phyloP scores from a whole-genome alignment of 2,888 invertebrate species.

The Spodoptera exigua region DNA sequence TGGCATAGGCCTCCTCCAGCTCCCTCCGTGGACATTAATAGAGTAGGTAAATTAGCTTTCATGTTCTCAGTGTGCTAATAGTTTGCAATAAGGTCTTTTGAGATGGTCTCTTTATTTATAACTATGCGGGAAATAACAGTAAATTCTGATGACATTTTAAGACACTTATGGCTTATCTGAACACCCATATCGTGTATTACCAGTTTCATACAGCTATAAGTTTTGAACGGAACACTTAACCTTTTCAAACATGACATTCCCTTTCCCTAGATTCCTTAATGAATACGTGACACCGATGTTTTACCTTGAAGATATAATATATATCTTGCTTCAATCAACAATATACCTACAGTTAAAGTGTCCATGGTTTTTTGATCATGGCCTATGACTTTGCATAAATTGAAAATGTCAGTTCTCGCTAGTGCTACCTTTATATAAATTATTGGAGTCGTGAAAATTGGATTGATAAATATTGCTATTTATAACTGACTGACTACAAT shows the following conservation, averaged over 20 bases:
- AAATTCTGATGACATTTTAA: slow-evolving; percentile 7
- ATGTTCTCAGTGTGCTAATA: slow-evolving; percentile 16
- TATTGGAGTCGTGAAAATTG: slow-evolving; percentile 28
- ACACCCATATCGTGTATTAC: slow-evolving; percentile 27
- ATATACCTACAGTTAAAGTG: no score
- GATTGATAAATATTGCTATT: slow-evolving; percentile 25
- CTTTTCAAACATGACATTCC: slow-evolving; percentile 37
- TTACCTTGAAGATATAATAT: slow-evolving; percentile 27
- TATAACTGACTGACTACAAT: slow-evolving; percentile 12
- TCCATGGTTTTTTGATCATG: slow-evolving; percentile 8
- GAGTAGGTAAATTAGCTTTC: slow-evolving; percentile 12
- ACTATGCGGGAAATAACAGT: slow-evolving; percentile 3
- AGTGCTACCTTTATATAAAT: slow-evolving; percentile 18
- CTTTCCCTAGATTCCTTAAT: slow-evolving; percentile 37
- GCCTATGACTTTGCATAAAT: slow-evolving; percentile 23
- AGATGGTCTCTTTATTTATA: slow-evolving; percentile 3
- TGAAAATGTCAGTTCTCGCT: background rate
- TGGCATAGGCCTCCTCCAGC: no score
- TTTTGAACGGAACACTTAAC: slow-evolving; percentile 35
- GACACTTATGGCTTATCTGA: slow-evolving; percentile 1
- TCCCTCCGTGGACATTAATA: slow-evolving; percentile 19
- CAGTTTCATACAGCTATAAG: slow-evolving; percentile 23
- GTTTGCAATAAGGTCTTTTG: slow-evolving; percentile 1
- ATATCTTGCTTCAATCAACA: slow-evolving; percentile 8
- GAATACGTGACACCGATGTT: slow-evolving; percentile 14